phyloP scores from a whole-genome alignment of 1,140 invertebrate species.

The Andrena cerasifolii region DNA sequence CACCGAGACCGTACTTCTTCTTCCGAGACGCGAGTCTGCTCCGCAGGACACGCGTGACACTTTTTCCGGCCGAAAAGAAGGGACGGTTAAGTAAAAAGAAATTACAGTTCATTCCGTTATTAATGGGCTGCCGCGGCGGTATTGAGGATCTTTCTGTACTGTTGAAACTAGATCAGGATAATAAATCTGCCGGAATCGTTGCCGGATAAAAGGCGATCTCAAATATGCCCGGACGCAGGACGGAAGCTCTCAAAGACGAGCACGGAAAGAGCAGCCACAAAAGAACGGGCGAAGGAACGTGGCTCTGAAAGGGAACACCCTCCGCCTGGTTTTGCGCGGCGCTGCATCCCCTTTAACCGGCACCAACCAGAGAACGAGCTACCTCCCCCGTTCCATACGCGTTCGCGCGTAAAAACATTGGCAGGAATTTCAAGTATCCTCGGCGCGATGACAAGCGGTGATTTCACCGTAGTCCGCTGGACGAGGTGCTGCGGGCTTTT shows the following conservation, averaged over 20 bases:
- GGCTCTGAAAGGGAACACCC: background rate
- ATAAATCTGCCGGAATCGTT: background rate
- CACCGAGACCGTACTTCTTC: background rate
- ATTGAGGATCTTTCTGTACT: background rate
- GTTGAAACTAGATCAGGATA: background rate
- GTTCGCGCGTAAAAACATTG: conserved; percentile 27
- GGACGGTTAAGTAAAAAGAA: too few relatives aligned
- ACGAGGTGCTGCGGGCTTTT: conserved; percentile 4
- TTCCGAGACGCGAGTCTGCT: background rate
- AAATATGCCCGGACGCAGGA: background rate
- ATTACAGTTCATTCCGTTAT: conserved; percentile 17
- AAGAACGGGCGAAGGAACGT: background rate
- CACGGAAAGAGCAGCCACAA: background rate
- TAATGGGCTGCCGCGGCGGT: background rate
- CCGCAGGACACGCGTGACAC: too few relatives aligned
- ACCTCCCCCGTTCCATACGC: background rate
- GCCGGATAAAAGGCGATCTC: background rate
- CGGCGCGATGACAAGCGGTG: background rate
- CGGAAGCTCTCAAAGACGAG: background rate
- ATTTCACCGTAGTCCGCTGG: too few relatives aligned
- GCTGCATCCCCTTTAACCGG: conserved; percentile 36
- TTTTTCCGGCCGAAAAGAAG: too few relatives aligned
- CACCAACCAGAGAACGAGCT: background rate
- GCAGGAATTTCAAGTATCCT: conserved; percentile 45
- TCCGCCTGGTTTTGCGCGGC: background rate